These are phyloP conservation scores for Thysanoteuthis rhombus DNA, from an alignment of 2,888 invertebrate genomes.

Conservation along the genomic window DNA sequence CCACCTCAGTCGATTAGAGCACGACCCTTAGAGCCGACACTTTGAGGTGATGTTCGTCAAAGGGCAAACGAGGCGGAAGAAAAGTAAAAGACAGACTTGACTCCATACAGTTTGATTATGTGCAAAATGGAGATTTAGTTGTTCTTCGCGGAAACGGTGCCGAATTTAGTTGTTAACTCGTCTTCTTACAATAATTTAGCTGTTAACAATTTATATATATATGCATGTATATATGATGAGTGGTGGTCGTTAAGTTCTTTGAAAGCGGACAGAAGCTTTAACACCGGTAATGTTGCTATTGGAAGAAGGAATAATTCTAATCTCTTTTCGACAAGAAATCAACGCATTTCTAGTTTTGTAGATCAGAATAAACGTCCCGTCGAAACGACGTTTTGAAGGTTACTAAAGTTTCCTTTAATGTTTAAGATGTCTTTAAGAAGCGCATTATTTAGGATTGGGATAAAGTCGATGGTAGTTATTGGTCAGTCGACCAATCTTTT, in stretches of 20 bases:
- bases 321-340: too few species aligned
- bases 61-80: background rate
- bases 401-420: too few species aligned
- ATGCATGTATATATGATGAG: background rate
- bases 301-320: too few species aligned
- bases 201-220: background rate
- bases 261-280: too few species aligned
- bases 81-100: background rate
- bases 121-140: background rate
- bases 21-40: background rate
- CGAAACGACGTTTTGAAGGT: too few species aligned
- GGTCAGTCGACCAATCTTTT: too few species aligned
- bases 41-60: background rate
- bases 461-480: too few species aligned
- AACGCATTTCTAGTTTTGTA: too few species aligned
- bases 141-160: background rate
- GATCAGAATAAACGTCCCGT: too few species aligned
- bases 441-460: too few species aligned
- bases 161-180: background rate
- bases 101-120: background rate
- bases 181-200: background rate
- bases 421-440: too few species aligned
- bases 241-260: background rate
- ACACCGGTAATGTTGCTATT: too few species aligned
- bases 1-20: background rate